Percentiles rank a stretch among this genome's conserved stretches.
Evolutionary conservation across 2,113 vertebrate species (phyloP).

Genomic region (Grus americana): DNA sequence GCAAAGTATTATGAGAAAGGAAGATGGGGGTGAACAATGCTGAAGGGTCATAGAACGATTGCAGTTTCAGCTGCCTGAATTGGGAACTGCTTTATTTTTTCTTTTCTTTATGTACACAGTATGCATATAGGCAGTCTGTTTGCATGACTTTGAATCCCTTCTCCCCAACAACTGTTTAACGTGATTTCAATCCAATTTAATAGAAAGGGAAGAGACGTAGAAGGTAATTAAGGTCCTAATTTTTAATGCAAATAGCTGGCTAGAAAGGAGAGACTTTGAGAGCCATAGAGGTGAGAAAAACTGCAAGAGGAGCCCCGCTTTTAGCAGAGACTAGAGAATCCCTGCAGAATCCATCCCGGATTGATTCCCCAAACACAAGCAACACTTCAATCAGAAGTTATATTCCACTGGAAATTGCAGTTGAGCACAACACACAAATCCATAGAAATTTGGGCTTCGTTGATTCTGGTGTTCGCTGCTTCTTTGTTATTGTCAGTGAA

Average conservation of each 20-base stretch:
- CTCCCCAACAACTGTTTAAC: background rate
- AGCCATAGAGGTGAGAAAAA: background rate
- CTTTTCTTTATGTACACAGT: background rate
- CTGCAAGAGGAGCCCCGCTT: background rate
- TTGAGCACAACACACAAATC: background rate
- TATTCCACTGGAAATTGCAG: background rate
- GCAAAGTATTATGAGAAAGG: background rate
- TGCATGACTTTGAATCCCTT: background rate
- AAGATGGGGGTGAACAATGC: background rate
- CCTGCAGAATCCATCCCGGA: background rate
- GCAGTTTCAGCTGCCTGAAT: background rate
- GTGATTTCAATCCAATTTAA: background rate
- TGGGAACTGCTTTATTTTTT: background rate
- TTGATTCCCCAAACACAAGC: background rate
- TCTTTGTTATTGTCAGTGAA: background rate
- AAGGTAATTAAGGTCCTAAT: background rate
- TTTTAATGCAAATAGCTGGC: background rate
- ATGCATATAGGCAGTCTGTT: background rate
- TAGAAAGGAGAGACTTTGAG: background rate
- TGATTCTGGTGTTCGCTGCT: background rate
- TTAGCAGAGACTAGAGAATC: background rate
- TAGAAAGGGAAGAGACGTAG: background rate
- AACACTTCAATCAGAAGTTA: background rate
- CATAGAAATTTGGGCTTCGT: background rate
- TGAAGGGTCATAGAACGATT: background rate